Percentiles rank a stretch among this genome's conserved stretches.
phyloP scores from a whole-genome alignment of 2,888 invertebrate genomes.

The Trypoxylon attenuatum region DNA sequence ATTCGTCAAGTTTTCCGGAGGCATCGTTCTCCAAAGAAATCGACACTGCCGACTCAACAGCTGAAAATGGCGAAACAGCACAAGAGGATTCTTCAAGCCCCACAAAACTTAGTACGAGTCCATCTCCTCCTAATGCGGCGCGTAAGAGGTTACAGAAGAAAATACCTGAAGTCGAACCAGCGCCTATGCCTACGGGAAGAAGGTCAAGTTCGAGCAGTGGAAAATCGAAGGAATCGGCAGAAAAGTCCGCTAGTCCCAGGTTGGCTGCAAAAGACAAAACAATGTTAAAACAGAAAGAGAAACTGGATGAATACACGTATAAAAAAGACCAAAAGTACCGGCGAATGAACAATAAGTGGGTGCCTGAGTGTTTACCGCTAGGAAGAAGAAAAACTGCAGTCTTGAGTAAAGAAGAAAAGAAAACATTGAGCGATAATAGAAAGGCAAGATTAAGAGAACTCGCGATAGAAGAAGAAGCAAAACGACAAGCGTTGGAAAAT shows the following conservation, averaged over 20 bases:
- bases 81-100: neutral
- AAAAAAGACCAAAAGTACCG: constrained; percentile 43
- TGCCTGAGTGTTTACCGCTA: constrained; percentile 32
- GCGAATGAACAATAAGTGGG: constrained; percentile 41
- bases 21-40: neutral
- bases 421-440: constrained; percentile 72
- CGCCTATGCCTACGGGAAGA: constrained; percentile 20
- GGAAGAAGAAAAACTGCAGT: constrained; percentile 12
- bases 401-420: constrained; percentile 48
- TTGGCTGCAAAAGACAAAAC: constrained; percentile 24
- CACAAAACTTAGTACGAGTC: neutral
- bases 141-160: constrained; percentile 3
- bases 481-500: constrained; percentile 65
- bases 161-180: constrained; percentile 42
- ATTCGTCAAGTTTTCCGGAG: neutral
- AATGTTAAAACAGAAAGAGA: constrained; percentile 25
- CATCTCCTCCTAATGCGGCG: neutral
- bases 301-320: constrained; percentile 25
- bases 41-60: neutral
- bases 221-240: neutral
- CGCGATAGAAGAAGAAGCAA: constrained; percentile 65
- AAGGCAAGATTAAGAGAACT: constrained; percentile 77
- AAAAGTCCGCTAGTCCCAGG: constrained; percentile 7
- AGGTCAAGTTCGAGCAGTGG: neutral
- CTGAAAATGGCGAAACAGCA: neutral